Evolutionary conservation across 2,113 vertebrate genomes (phyloP).

Genomic region (human): DNA sequence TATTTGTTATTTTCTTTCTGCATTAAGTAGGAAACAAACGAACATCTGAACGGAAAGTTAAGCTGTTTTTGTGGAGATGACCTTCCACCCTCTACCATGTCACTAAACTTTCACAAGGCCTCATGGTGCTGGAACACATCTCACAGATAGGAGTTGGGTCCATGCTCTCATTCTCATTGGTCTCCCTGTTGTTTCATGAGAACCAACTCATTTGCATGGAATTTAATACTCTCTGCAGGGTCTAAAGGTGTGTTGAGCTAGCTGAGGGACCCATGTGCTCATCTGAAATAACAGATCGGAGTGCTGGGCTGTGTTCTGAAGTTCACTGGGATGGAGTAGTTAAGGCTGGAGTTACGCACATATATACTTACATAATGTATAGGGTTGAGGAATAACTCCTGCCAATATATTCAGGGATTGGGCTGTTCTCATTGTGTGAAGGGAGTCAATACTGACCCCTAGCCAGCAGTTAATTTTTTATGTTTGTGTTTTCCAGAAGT

Average conservation of each 20-base stretch:
- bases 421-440: background rate
- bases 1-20: background rate
- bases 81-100: background rate
- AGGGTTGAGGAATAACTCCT: too few species aligned
- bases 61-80: background rate
- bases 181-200: background rate
- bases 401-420: background rate
- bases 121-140: accelerated
- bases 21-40: background rate
- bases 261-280: accelerated
- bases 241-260: background rate
- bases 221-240: background rate
- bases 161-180: background rate
- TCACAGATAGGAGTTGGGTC: background rate
- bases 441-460: too few species aligned
- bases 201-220: background rate
- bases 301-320: accelerated
- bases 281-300: background rate
- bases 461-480: too few species aligned
- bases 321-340: background rate
- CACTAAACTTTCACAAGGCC: background rate
- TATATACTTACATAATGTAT: accelerated
- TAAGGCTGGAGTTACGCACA: background rate
- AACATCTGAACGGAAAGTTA: background rate
- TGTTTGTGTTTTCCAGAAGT: too few species aligned